Conservation (phyloP, 2,797 vertebrate genomes). For the Protonibea diacanthus region DNA sequence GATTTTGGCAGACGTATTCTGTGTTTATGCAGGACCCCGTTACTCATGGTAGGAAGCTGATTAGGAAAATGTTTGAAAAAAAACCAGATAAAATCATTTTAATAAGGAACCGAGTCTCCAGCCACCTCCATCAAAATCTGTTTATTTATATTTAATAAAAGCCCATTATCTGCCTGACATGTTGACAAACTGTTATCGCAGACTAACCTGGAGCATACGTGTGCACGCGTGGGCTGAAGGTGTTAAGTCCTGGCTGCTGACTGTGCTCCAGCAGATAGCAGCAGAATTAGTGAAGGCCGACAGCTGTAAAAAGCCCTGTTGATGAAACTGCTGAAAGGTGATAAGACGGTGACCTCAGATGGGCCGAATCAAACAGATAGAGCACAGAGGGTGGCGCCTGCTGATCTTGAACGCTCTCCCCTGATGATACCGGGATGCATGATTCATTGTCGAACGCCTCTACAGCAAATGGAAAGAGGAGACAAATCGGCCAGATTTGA, state of each 20-base stretch:
- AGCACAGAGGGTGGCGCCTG: constrained; percentile 16
- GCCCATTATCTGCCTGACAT: background rate
- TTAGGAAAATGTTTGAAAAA: background rate
- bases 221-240: background rate
- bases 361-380: constrained; percentile 16
- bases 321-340: constrained; percentile 59
- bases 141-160: constrained; percentile 4
- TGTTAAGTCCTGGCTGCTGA: constrained; percentile 30
- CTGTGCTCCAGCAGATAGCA: constrained; percentile 62
- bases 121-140: too few species aligned
- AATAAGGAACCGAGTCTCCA: background rate
- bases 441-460: constrained; percentile 25
- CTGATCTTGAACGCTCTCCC: constrained; percentile 14
- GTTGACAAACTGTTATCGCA: background rate
- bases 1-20: background rate
- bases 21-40: background rate
- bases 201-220: background rate
- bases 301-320: constrained; percentile 42
- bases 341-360: constrained; percentile 60
- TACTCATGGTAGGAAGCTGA: background rate
- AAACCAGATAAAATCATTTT: background rate
- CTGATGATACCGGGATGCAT: constrained; percentile 28
- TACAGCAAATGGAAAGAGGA: constrained; percentile 21
- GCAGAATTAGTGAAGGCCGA: constrained; percentile 49
- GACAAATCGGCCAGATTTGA: constrained; percentile 20